phyloP scores from a whole-genome alignment of 2,797 vertebrate genomes.

The Phoeniculus purpureus region DNA sequence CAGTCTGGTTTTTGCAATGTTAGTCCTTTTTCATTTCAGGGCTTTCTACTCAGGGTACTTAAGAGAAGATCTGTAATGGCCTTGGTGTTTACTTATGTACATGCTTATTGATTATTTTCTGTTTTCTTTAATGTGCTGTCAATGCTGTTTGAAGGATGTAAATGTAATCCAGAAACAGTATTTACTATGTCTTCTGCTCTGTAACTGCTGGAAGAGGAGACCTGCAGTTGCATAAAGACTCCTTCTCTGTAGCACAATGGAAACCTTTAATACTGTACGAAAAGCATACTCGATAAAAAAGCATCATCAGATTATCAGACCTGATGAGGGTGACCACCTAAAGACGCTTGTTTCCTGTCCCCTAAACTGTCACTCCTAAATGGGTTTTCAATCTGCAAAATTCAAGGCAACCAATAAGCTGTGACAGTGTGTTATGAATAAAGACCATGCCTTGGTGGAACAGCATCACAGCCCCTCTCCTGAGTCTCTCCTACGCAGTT shows the following conservation, averaged over 20 bases:
- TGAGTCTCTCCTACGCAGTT: too few relatives aligned
- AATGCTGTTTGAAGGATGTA: slow-evolving; percentile 30
- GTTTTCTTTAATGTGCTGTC: slow-evolving; percentile 41
- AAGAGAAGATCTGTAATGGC: background rate
- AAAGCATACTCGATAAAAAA: background rate
- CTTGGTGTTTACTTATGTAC: slow-evolving; percentile 38
- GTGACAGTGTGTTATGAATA: fast-evolving
- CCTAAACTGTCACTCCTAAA: background rate
- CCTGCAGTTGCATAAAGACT: background rate
- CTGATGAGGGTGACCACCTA: background rate
- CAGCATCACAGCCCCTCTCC: background rate
- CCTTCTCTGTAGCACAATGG: background rate
- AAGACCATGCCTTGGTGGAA: fast-evolving
- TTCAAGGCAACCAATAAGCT: background rate
- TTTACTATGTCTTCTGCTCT: slow-evolving; percentile 29
- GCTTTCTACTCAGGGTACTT: slow-evolving; percentile 7
- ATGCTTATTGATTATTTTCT: slow-evolving; percentile 2
- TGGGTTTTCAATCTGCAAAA: background rate
- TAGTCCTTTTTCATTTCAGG: slow-evolving; percentile 49
- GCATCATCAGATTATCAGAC: background rate
- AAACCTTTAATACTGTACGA: background rate
- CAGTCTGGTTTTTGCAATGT: slow-evolving; percentile 50
- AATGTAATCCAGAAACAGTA: slow-evolving; percentile 9
- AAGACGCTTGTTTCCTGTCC: background rate
- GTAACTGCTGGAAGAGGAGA: slow-evolving; percentile 4